Evolutionary conservation across 2,797 vertebrate genomes (phyloP).

Genomic region (Darevskia mixta): DNA sequence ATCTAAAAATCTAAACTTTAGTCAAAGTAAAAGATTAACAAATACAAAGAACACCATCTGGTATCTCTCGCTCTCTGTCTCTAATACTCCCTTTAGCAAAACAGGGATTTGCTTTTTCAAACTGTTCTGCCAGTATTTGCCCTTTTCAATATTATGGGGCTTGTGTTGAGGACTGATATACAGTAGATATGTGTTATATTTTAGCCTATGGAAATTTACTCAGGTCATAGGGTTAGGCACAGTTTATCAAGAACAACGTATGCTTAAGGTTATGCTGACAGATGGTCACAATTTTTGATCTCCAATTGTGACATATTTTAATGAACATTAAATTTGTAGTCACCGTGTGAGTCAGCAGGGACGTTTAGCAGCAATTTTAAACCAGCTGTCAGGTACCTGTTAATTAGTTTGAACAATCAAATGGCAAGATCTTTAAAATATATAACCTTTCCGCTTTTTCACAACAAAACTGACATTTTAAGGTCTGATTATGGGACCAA

Average conservation of each 20-base stretch:
- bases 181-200: constrained; percentile 6
- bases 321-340: constrained; percentile 68
- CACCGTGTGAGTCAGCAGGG: constrained; percentile 64
- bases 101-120: not conserved
- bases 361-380: constrained; percentile 66
- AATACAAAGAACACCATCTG: not conserved
- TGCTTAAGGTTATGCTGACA: constrained; percentile 55
- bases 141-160: constrained; percentile 3
- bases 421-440: constrained; percentile 49
- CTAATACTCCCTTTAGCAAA: not conserved
- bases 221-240: constrained; percentile 11
- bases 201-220: not conserved
- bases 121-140: not conserved
- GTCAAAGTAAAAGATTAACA: not conserved
- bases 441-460: constrained; percentile 56
- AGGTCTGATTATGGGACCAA: constrained; percentile 60
- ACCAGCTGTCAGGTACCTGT: constrained; percentile 61
- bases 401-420: constrained; percentile 72
- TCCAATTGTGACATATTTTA: constrained; percentile 71
- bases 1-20: constrained; percentile 10
- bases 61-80: not conserved
- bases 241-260: constrained; percentile 44
- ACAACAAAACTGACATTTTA: constrained; percentile 43
- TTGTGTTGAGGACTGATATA: constrained; percentile 2
- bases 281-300: constrained; percentile 65